Evolutionary conservation across 2,888 invertebrate genomes (phyloP), one percentile per base, ranked within the genome.

Genomic region (Diachrysia chrysitis): DNA sequence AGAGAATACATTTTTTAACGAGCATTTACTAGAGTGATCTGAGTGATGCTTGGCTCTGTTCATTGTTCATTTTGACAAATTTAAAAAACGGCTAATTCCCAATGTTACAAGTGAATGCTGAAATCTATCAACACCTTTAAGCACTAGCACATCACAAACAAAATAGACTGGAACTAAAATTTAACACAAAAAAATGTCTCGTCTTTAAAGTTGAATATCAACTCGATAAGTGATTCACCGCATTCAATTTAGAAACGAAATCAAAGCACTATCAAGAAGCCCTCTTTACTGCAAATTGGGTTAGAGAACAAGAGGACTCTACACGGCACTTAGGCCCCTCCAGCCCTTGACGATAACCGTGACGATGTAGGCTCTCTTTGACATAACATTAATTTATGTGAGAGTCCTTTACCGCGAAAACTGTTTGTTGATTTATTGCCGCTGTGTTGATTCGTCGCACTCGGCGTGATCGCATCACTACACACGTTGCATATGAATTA

Each of bases 221-320:
- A 25, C 23, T 19, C n/a, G 67, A 58, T 57, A 32, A 32, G 61
- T 62, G 37, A 62, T 66, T 53, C 74, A 61, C 63, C 59, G 58
- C 65, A 74, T 76, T 68, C 72, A 77, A 82, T 79, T 79, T 81
- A 83, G 77, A 76, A 84, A 85, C 74, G 83, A 86, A 89, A 90
- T 90, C 88, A 87, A 85, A 90, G 88, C 87, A 85, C 84, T 87
- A 85, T 84, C 80, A 78, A 83, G 78, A 75, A 84, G 81, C 75
- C 79, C 86, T 84, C 86, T 85, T 83, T 85, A 79, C 83, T 83
- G 79, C 84, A 89, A 90, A 91, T 90, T 91, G 88, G 87, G 87
- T 91, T 89, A 86, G 79, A 76, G 83, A 83, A 86, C 84, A 83
- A 84, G 86, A 83, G 83, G 84, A 83, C 83, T 81, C 83, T 65